Conservation (phyloP, 2,797 vertebrate genomes). For the Lateolabrax maculatus region DNA sequence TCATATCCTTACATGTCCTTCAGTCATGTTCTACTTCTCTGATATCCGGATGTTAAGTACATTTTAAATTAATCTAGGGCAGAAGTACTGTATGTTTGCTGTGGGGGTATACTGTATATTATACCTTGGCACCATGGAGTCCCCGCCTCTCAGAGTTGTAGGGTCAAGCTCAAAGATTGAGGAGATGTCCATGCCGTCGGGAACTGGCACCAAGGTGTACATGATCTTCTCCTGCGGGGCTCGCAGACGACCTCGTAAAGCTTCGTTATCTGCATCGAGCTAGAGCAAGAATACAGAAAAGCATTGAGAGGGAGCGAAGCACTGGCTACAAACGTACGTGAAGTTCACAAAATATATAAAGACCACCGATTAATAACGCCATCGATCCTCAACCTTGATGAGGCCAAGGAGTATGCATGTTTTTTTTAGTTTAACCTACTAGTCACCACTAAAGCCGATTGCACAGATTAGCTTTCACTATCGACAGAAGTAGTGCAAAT, state of each 20-base stretch:
- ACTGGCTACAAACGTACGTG: not conserved
- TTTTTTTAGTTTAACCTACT: constrained; percentile 1
- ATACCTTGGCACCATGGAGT: constrained; percentile 98
- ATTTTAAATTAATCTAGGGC: not conserved
- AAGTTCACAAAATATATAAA: not conserved
- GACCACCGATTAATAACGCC: not conserved
- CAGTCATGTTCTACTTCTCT: not conserved
- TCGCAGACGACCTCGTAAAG: constrained; percentile 86
- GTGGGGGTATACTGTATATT: not conserved
- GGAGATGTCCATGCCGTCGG: constrained; percentile 97
- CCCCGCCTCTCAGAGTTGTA: constrained; percentile 95
- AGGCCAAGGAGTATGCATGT: not conserved
- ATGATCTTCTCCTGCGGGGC: constrained; percentile 94
- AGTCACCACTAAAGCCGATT: not conserved
- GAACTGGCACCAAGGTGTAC: constrained; percentile 95
- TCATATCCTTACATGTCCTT: not conserved
- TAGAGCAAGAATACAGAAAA: constrained; percentile 57
- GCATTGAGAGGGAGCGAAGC: not conserved
- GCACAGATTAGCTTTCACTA: constrained; percentile 5
- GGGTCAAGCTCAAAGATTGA: constrained; percentile 99
- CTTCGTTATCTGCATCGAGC: constrained; percentile 96
- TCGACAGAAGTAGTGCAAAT: not conserved
- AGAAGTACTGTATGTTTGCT: not conserved
- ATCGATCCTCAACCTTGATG: not conserved
- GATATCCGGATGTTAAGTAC: not conserved